Base-by-base conservation (phyloP, 2,888 invertebrate genomes). In the Spodoptera exigua region DNA sequence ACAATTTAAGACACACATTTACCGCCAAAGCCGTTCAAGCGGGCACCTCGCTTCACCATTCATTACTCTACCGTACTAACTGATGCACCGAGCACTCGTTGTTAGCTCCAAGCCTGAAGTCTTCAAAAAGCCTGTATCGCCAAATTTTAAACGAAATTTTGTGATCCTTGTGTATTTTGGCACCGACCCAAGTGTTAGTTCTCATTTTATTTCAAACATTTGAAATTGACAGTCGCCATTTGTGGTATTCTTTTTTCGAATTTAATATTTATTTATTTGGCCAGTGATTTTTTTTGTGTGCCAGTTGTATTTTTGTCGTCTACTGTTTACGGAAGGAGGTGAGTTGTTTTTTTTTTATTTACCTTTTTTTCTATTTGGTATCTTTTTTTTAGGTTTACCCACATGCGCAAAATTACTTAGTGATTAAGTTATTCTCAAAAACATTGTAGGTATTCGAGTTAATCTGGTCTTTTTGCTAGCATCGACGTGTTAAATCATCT, bases 11-110 rank as follows among this genome's bases (percentile, higher is more conserved):
- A 84, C 89, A 88, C 87, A 91, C 91, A 89, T 89, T 91, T 91
- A 89, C 92, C 89, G 91, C 87, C 91, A 89, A 89, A 90, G 92
- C 89, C 85, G 88, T 79, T 88, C 87, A 86, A 86, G 85, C 85
- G 82, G 83, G 89, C 89, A 89, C 90, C 90, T 88, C 89, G 89
- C 91, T 89, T 88, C 85, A 79, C 89, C 93, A 92, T 92, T 93
- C 92, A 91, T 91, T 91, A 90, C 91, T 79, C 85, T 87, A 85
- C 84, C 88, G 86, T 84, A 86, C 83, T 81, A 83, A 84, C 85
- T 89, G 88, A 90, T 89, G 90, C 90, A 90, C 86, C 85, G 90
- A 89, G 90, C 90, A 90, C 86, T 85, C 87, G 84, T 89, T 85
- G 85, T 87, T 89, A 88, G 76, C 65, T 57, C 64, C 61, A 55